Conservation (phyloP, 2,888 invertebrate species). For the Cloeon dipterum region DNA sequence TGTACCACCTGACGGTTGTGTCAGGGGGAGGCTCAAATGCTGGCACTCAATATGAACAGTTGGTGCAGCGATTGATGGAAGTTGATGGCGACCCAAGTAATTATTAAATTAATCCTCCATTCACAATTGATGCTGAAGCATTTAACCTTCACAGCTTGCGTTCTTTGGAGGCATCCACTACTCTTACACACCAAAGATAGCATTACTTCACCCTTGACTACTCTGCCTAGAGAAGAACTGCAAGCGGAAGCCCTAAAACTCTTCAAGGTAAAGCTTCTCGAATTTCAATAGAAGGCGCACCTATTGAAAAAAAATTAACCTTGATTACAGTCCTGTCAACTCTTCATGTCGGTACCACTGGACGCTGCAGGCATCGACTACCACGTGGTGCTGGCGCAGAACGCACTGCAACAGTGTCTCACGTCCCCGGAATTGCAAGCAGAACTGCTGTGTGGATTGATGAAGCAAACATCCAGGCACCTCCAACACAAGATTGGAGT, state of each 20-base stretch:
- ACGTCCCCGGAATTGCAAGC: constrained; percentile 76
- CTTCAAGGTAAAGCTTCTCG: constrained; percentile 86
- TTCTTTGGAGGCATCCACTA: constrained; percentile 83
- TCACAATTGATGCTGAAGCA: background rate
- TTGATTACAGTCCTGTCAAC: constrained; percentile 79
- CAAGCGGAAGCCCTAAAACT: constrained; percentile 82
- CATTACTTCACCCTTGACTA: constrained; percentile 71
- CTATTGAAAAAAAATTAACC: no score
- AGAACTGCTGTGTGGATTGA: constrained; percentile 76
- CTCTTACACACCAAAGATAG: constrained; percentile 78
- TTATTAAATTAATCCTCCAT: background rate
- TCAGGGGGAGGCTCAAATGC: constrained; percentile 67
- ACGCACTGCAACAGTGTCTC: constrained; percentile 79
- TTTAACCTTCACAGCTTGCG: constrained; percentile 35
- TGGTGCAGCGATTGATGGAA: constrained; percentile 90
- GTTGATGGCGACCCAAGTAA: constrained; percentile 79
- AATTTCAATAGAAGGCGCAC: no score
- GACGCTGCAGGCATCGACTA: constrained; percentile 93
- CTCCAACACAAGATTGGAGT: constrained; percentile 56
- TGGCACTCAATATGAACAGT: constrained; percentile 89
- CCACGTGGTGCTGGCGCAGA: constrained; percentile 91
- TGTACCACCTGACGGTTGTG: constrained; percentile 58
- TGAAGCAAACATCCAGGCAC: constrained; percentile 80
- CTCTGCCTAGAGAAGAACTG: constrained; percentile 66
- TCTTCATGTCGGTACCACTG: constrained; percentile 89